Percentiles rank a stretch among this genome's conserved stretches.
phyloP scores from a whole-genome alignment of 2,113 vertebrate genomes.

The Heterotis niloticus region DNA sequence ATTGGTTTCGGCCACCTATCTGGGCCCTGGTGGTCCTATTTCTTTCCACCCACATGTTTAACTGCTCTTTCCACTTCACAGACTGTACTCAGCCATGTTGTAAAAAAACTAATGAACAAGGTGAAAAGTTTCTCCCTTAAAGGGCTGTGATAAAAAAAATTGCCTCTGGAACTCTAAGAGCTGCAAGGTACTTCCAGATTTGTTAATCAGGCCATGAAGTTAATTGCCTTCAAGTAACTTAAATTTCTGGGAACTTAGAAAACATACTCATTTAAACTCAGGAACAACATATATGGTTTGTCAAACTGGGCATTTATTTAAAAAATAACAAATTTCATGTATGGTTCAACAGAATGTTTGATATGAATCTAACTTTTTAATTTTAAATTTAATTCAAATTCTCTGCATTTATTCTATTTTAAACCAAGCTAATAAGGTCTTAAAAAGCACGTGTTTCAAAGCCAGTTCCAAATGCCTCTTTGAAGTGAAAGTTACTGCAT shows the following conservation, averaged over 20 bases:
- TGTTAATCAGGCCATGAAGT: not conserved
- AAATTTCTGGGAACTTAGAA: slow-evolving; percentile 1
- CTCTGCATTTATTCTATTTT: slow-evolving; percentile 3
- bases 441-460: not conserved
- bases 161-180: not conserved
- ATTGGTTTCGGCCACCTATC: not conserved
- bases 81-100: not conserved
- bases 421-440: not conserved
- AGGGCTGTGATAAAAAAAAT: not conserved
- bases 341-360: not conserved
- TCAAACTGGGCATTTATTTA: not conserved
- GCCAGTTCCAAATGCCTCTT: not conserved
- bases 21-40: not conserved
- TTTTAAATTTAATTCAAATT: slow-evolving; percentile 7
- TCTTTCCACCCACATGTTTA: not conserved
- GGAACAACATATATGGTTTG: not conserved
- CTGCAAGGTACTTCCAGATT: not conserved
- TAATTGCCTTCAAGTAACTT: not conserved
- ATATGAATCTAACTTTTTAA: not conserved
- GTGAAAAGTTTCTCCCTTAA: not conserved
- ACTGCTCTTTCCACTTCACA: not conserved
- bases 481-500: not conserved
- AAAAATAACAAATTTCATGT: not conserved
- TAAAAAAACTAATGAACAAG: not conserved
- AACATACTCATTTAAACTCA: not conserved